phyloP scores from a whole-genome alignment of 1,140 invertebrate species.

The Adelges cooleyi region DNA sequence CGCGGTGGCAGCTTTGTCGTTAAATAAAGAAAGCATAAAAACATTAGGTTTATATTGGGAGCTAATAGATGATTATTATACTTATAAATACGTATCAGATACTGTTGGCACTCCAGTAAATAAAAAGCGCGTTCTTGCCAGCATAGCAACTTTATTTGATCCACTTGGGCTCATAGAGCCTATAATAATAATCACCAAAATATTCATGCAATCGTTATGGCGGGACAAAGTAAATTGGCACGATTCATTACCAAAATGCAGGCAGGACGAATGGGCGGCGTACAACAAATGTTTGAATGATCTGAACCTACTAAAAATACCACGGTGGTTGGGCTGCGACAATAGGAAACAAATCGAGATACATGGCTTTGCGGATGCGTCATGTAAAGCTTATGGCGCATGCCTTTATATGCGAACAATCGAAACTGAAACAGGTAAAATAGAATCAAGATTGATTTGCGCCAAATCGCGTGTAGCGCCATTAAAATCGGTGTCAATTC shows the following conservation, averaged over 20 bases:
- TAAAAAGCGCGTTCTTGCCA: slow-evolving; percentile 24
- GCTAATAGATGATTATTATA: not conserved
- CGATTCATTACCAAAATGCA: slow-evolving; percentile 30
- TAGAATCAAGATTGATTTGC: slow-evolving; percentile 25
- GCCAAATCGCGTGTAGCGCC: slow-evolving; percentile 31
- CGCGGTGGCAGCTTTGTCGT: not conserved
- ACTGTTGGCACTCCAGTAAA: not conserved
- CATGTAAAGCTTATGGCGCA: slow-evolving; percentile 35
- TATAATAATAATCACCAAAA: slow-evolving; percentile 31
- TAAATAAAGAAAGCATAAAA: not conserved
- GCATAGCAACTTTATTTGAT: slow-evolving; percentile 34
- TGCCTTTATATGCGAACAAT: slow-evolving; percentile 33
- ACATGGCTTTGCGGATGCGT: slow-evolving; percentile 37
- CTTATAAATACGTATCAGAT: not conserved
- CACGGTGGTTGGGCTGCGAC: slow-evolving; percentile 6
- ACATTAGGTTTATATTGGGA: slow-evolving; percentile 15
- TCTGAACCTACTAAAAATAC: slow-evolving; percentile 10
- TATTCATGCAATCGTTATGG: slow-evolving; percentile 31
- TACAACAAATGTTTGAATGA: slow-evolving; percentile 29
- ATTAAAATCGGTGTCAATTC: slow-evolving; percentile 37
- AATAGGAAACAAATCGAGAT: slow-evolving; percentile 13
- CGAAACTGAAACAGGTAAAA: not conserved
- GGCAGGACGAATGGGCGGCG: slow-evolving; percentile 31
- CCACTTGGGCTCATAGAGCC: slow-evolving; percentile 34
- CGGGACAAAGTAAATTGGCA: slow-evolving; percentile 34